Evolutionary conservation across 2,113 vertebrate genomes (phyloP).

Genomic region (Dromiciops gliroides): DNA sequence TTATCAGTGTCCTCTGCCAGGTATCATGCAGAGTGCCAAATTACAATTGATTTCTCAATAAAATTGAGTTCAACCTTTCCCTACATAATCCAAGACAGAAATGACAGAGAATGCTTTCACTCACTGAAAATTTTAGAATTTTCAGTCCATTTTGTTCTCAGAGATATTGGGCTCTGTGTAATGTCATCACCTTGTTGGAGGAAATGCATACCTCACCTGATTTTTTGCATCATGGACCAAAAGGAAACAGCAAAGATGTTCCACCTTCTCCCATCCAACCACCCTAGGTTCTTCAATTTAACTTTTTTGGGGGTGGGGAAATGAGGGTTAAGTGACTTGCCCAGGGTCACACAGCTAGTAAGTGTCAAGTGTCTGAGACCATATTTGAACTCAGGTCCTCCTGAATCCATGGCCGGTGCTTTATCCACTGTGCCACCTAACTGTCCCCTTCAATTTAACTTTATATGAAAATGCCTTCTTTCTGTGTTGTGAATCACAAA

Average conservation of each 20-base stretch:
- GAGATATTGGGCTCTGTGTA: conserved; percentile 76
- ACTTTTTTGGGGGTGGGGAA: no score
- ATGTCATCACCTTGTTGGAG: conserved; percentile 69
- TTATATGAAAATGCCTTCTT: no score
- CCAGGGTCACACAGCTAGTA: no score
- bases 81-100: conserved; percentile 82
- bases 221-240: conserved; percentile 57
- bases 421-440: no score
- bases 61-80: conserved; percentile 84
- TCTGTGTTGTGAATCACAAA: conserved; percentile 52
- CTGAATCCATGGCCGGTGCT: no score
- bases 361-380: no score
- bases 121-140: conserved; percentile 81
- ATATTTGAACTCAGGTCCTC: no score
- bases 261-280: rapidly evolving
- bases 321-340: no score
- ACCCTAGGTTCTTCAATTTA: background rate
- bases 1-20: conserved; percentile 82
- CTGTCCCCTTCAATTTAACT: no score
- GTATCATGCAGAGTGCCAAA: conserved; percentile 82
- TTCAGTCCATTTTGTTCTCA: conserved; percentile 80
- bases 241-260: conserved; percentile 12
- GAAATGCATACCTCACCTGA: conserved; percentile 57
- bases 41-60: conserved; percentile 89
- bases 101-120: conserved; percentile 80